Base-by-base conservation (phyloP, 2,113 vertebrate species). In the Shinisaurus crocodilurus region DNA sequence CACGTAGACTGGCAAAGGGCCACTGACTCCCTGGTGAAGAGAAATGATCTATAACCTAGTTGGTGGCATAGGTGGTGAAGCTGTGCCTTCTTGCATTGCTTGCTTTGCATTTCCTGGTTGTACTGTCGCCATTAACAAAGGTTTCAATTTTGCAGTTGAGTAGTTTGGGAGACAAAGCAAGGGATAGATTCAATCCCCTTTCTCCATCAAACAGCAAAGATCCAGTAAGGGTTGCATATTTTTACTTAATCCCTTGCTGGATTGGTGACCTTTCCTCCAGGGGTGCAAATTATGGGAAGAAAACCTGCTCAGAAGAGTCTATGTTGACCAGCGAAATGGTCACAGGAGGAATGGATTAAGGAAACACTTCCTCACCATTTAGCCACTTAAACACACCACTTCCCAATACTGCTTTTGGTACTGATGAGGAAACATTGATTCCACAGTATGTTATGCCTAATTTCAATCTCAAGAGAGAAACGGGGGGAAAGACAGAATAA, bases 381-480 rank as follows among this genome's bases (percentile, higher is more conserved):
- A 63, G 65, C 60, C 40, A 45, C 37, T 84, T 84, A 45, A 67
- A 16, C n/a, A 37, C 60, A 67, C n/a, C 29, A 29, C 63, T 60
- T 84, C 60, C 23, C 27, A 40, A 60, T 25, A 2, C 25, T 27
- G 37, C 5, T 83, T 83, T 83, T 83, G 34, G 37, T 60, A 65
- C 2, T 40, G 10, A 20, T 10, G 20, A 34, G 60, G 27, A 43
- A 67, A 32, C 90, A 95, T 63, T 75, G 85, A 48, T 91, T 83
- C 91, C 90, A 89, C 90, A 94, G 93, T 88, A 88, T 89, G 67
- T 87, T 69, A 63, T 88, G 75, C 67, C 18, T 85, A 95, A 82
- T 77, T 82, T 74, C 82, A 3, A 88, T 67, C 65, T 50, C 15
- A 81, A 83, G 81, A 82, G 80, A 90, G 94, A 91, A 92, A 77